Conservation (phyloP, 2,113 vertebrate genomes). For the Percopsis transmontana region DNA sequence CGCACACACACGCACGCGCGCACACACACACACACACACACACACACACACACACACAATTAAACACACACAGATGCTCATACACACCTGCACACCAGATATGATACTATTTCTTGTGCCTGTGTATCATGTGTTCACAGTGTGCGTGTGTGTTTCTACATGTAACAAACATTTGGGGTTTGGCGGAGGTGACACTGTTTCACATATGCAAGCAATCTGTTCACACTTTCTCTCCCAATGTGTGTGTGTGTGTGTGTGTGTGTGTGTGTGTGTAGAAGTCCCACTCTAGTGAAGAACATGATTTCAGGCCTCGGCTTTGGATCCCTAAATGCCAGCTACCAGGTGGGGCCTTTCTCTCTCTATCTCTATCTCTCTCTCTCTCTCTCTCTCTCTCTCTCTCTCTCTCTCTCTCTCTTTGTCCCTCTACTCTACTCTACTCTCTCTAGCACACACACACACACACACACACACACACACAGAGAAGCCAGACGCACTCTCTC, state of each 20-base stretch:
- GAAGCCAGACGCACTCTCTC: constrained; percentile 66
- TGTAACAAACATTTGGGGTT: constrained; percentile 49
- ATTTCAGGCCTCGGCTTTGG: constrained; percentile 97
- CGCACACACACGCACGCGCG: constrained; percentile 5
- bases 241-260: constrained; percentile 5
- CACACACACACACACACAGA: constrained; percentile 12
- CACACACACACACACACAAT: constrained; percentile 41
- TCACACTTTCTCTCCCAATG: constrained; percentile 4
- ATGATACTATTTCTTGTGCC: constrained; percentile 46
- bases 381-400: background rate
- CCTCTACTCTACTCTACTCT: background rate
- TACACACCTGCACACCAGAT: constrained; percentile 44
- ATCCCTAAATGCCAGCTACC: constrained; percentile 97
- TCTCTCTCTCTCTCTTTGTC: background rate
- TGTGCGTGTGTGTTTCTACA: constrained; percentile 51
- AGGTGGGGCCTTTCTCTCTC: constrained; percentile 78
- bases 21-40: constrained; percentile 39
- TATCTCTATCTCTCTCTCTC: background rate
- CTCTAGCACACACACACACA: constrained; percentile 15
- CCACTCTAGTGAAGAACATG: constrained; percentile 99
- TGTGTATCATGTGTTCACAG: constrained; percentile 65
- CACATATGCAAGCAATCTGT: constrained; percentile 59
- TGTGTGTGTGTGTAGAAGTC: constrained; percentile 82
- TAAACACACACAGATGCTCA: constrained; percentile 31
- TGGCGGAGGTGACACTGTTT: constrained; percentile 46